A percentile compares a stretch with the other conserved stretches of the same genome.
Conservation (phyloP, 2,113 vertebrate genomes). For the Glareola pratincola region DNA sequence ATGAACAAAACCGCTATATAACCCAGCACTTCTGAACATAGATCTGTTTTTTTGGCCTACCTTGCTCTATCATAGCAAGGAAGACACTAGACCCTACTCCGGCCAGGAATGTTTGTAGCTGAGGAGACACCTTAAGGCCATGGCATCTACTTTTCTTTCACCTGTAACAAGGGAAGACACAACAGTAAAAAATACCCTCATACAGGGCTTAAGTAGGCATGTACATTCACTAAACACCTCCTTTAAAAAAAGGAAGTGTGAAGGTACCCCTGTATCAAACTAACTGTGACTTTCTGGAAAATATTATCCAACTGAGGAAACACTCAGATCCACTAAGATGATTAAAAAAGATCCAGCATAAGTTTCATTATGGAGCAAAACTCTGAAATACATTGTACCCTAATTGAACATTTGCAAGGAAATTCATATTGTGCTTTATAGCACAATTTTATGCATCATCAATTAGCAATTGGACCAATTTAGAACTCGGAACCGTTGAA, state of each 20-base stretch:
- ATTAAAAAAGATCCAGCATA: not conserved
- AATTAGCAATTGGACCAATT: conserved; percentile 10
- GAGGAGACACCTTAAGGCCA: not conserved
- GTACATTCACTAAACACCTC: not conserved
- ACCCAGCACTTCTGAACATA: not conserved
- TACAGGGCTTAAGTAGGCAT: not conserved
- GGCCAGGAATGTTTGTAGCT: not conserved
- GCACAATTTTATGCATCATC: conserved; percentile 23
- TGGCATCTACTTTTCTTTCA: not conserved
- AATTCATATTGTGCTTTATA: conserved; percentile 3
- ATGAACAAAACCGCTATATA: not conserved
- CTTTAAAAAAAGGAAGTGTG: not conserved
- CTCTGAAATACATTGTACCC: not conserved
- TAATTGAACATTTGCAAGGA: not conserved
- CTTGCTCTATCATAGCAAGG: not conserved
- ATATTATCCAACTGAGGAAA: not conserved
- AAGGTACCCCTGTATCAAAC: not conserved
- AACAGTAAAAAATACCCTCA: not conserved
- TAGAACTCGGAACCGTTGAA: conserved; percentile 1
- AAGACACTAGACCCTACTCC: not conserved
- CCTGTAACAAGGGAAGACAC: not conserved
- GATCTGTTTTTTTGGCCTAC: not conserved
- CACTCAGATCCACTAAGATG: not conserved
- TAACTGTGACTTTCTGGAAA: not conserved
- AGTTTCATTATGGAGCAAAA: not conserved